Evolutionary conservation across 2,797 vertebrate genomes (phyloP), one percentile per base, ranked within the genome.

Genomic region (Syngnathus acus): DNA sequence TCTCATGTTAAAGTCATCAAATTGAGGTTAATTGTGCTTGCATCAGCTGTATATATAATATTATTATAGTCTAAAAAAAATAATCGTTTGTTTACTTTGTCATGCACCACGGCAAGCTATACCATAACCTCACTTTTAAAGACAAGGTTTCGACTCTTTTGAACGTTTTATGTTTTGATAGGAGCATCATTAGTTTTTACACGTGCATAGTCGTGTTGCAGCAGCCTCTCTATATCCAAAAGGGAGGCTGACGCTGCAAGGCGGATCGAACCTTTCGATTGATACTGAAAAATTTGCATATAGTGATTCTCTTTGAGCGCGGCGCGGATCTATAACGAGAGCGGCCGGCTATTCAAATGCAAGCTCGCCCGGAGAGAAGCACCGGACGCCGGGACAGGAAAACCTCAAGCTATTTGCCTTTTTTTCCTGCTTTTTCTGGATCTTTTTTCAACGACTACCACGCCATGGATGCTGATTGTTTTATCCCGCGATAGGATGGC

Each of bases 211-310:
- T 53, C 32, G 13, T 53, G 38, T 17, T 14, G 37, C 32, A 65
- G 64, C 38, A 89, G 90, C 85, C 90, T 93, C 92, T 62, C n/a
- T 45, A 90, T 90, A 91, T 90, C 87, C 21, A 90, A 91, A 89
- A 62, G 13, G 60, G 90, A 89, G 90, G 92, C 94, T 93, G 94
- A 95, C 94, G 93, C 92, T 93, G 42, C 91, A 84, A 57, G 86
- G 81, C 91, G 92, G 95, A 98, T 98, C 95, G 95, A 98, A 96
- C 92, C 93, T 94, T 97, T 98, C 96, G 96, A 98, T 98, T 95
- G 95, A 93, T 94, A 96, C 94, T 90, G 94, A 95, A 94, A 93
- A 92, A 98, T 98, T 96, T 98, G 96, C 96, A 97, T 98, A 96
- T 98, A 96, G 93, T 94, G 95, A 96, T 97, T 95, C 93, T 90